Base-by-base conservation (phyloP, 2,797 vertebrate species). In the Brotula barbata region DNA sequence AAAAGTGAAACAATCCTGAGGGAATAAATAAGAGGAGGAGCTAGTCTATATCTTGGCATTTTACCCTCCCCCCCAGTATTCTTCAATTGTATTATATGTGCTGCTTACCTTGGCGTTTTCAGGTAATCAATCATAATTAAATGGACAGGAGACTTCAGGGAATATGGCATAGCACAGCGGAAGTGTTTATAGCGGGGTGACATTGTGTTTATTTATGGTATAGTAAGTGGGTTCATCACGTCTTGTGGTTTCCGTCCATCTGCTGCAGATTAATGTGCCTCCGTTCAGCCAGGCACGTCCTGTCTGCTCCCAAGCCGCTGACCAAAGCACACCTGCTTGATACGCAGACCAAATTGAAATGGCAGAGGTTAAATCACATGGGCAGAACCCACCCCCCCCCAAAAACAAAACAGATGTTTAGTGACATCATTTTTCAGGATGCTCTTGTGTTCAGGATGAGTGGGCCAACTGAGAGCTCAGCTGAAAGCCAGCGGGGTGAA, bases 211-310 rank as follows among this genome's bases (percentile, higher is more conserved):
- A 10, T 67, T 63, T 48, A 21, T 58, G 47, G 25, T 28, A 28
- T 8, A 28, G 44, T 23, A 13, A 51, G 37, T 25, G 12, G 40
- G 25, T 57, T 67, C 14, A 58, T 37, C 17, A 0, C 46, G 40
- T 64, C 62, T 64, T 63, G 50, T 62, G 59, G 48, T 46, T 49
- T 64, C 44, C 21, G 53, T 51, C 82, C 78, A 73, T 83, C 78
- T 86, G 77, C 64, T 72, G 47, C 8, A 66, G 63, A 85, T 83
- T 68, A 77, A 78, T 65, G 64, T 68, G 50, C 25, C 25, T 8
- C 25, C 25, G 8, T 8, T 4, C 25, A 28, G 4, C 4, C 25
- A 28, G 4, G 8, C 25, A 28, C 25, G 8, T 8, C 25, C 25
- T 28, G 25, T 59, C 8, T 40, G 52, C 68, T 77, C 65, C 68